Evolutionary conservation across 2,113 vertebrate genomes (phyloP).

Genomic region (Hippocampus mohnikei): DNA sequence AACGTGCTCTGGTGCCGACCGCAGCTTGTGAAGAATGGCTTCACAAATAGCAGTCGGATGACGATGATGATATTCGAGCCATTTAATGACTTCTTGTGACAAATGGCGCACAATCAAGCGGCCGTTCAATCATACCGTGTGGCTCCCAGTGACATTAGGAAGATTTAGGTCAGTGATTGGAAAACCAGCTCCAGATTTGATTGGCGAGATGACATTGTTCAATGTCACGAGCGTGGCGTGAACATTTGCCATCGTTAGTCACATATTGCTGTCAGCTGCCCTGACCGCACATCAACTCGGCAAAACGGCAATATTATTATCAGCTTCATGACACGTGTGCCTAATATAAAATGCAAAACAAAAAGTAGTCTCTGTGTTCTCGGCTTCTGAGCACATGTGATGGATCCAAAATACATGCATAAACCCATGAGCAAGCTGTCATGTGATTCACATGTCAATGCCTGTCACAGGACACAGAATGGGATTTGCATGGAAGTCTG

Average conservation of each 20-base stretch:
- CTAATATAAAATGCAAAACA: conserved; percentile 53
- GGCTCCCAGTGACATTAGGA: conserved; percentile 58
- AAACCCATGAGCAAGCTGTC: conserved; percentile 43
- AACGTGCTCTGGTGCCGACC: conserved; percentile 42
- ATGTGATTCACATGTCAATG: conserved; percentile 51
- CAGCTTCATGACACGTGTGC: conserved; percentile 62
- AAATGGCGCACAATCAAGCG: conserved; percentile 51
- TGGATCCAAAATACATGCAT: conserved; percentile 34
- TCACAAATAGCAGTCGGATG: conserved; percentile 57
- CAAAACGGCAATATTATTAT: conserved; percentile 64
- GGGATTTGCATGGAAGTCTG: conserved; percentile 61
- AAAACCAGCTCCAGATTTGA: conserved; percentile 63
- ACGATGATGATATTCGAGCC: conserved; percentile 61
- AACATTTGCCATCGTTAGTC: conserved; percentile 67
- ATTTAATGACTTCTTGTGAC: conserved; percentile 61
- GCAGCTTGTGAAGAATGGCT: conserved; percentile 32
- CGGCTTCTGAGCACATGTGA: conserved; percentile 28
- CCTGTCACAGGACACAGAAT: conserved; percentile 25
- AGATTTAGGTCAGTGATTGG: conserved; percentile 64
- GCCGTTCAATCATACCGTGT: conserved; percentile 61
- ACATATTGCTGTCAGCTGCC: conserved; percentile 62
- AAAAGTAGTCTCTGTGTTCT: conserved; percentile 49
- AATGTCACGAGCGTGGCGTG: conserved; percentile 65
- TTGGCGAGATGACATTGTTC: conserved; percentile 67
- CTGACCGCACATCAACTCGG: conserved; percentile 64